These are phyloP conservation scores for Protophormia terraenovae DNA, from an alignment of 2,888 invertebrate genomes.

Conservation along the genomic window DNA sequence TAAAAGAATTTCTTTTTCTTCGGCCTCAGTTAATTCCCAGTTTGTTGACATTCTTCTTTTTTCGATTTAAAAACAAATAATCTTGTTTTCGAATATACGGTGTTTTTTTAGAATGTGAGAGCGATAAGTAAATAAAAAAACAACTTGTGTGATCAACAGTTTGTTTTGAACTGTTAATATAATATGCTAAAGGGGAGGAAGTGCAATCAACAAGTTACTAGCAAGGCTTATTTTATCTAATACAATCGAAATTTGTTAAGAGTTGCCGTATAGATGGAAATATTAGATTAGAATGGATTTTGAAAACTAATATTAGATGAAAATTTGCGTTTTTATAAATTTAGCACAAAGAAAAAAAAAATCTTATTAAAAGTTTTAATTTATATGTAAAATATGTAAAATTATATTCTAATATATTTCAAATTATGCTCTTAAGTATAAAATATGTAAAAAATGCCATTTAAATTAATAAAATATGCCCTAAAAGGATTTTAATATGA, in stretches of 20 bases:
- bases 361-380: too few relatives aligned
- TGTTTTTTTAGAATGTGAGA: background rate
- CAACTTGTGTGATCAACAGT: background rate
- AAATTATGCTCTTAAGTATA: too few relatives aligned
- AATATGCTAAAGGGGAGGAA: background rate
- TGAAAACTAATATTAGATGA: background rate
- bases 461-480: too few relatives aligned
- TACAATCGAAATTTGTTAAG: background rate
- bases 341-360: too few relatives aligned
- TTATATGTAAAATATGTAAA: too few relatives aligned
- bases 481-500: too few relatives aligned
- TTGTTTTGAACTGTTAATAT: background rate
- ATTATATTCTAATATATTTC: too few relatives aligned
- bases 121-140: background rate
- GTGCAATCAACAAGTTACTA: background rate
- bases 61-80: background rate
- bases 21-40: conserved; percentile 80
- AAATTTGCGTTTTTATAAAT: too few relatives aligned
- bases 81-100: background rate
- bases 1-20: conserved; percentile 80
- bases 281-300: background rate
- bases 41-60: conserved; percentile 24
- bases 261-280: conserved; percentile 21
- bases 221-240: background rate
- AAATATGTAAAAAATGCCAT: too few relatives aligned